Evolutionary conservation across 2,888 invertebrate species (phyloP).

Genomic region (Gortyna flavago): DNA sequence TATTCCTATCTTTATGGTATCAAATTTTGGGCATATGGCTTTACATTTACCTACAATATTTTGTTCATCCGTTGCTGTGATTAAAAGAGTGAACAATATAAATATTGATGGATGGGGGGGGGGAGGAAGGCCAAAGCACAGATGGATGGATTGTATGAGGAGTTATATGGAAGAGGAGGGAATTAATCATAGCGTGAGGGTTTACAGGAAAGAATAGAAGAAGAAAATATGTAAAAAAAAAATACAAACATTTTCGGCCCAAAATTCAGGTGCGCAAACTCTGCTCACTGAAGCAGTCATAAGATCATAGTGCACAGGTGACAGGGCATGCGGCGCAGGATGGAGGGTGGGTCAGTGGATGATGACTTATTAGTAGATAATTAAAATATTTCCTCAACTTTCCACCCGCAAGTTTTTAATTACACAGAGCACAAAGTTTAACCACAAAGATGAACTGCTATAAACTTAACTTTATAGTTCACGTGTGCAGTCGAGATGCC

Average conservation of each 20-base stretch:
- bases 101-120: background rate
- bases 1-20: background rate
- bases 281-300: too few relatives aligned
- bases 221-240: too few relatives aligned
- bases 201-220: background rate
- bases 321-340: too few relatives aligned
- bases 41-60: background rate
- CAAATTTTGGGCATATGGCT: background rate
- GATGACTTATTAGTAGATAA: background rate
- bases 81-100: background rate
- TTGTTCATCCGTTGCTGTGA: background rate
- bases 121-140: too few relatives aligned
- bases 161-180: background rate
- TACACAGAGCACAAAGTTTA: too few relatives aligned
- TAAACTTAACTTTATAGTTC: constrained; percentile 5
- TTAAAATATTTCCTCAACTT: background rate
- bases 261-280: too few relatives aligned
- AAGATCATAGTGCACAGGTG: too few relatives aligned
- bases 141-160: background rate
- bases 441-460: constrained; percentile 7
- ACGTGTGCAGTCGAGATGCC: background rate
- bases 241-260: too few relatives aligned
- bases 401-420: background rate
- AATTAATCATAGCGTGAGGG: background rate
- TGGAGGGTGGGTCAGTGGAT: too few relatives aligned